Base-by-base conservation (phyloP, 1,140 invertebrate species). In the Drosophila asahinai region DNA sequence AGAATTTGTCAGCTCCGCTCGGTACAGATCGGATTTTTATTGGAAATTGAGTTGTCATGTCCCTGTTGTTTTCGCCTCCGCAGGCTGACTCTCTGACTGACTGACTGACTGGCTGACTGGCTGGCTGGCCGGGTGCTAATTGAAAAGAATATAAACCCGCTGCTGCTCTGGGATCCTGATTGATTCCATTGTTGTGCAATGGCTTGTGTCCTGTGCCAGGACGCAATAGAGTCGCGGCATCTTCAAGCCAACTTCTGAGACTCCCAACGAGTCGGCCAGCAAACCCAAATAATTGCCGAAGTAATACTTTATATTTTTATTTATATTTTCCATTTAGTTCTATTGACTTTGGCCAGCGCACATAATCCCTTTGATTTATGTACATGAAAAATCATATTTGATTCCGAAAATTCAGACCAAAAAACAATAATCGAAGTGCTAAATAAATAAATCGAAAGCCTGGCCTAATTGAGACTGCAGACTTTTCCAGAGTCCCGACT, bases 121-220 rank as follows among this genome's bases (percentile, higher is more conserved):
- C 12, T 38, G 36, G 4, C 36, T 38, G 42, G 0, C 36, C 5
- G 42, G 51, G 15, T 65, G 51, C 36, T 51, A 68, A 68, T 68
- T 71, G 64, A 68, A 71, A 68, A 47, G 17, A 71, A 55, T 40
- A 40, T 63, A 63, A 57, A 38, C 27, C 45, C 14, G 25, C 36
- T 30, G 47, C 58, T 47, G 33, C 33, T 14, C 17, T 17, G 27
- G 61, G n/a, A 68, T 38, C 25, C 65, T 67, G 65, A 71, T 71
- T 42, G 51, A 58, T 71, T 36, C 61, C 67, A 70, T 71, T 72
- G 65, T 70, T 58, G 11, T 5, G 36, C 6, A 11, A 25, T 25
- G 38, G 36, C 30, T 6, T 36, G 25, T 30, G 27, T 30, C 33
- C 33, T 36, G 33, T 11, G 33, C 11, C 9, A 9, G 33, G 22